Percentiles rank a stretch among this genome's conserved stretches.
Evolutionary conservation across 2,113 vertebrate species (phyloP).

Genomic region (Salvator merianae): DNA sequence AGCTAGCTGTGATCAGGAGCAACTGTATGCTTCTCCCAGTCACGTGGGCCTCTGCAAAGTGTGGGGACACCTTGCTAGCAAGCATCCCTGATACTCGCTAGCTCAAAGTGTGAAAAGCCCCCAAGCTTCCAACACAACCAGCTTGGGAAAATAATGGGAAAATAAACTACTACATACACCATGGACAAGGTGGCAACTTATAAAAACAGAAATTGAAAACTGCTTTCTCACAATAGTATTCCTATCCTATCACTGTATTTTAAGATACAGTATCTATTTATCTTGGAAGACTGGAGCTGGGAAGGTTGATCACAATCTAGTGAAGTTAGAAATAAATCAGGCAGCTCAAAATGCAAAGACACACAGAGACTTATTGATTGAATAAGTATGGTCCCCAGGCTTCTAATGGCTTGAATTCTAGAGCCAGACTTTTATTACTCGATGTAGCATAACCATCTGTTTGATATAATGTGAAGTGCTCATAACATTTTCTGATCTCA

Average conservation of each 20-base stretch:
- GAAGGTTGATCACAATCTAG: not conserved
- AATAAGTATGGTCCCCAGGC: not conserved
- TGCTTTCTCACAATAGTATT: not conserved
- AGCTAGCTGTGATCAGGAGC: too few species aligned
- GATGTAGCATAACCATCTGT: not conserved
- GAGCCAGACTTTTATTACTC: not conserved
- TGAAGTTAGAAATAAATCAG: not conserved
- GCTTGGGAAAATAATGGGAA: too few species aligned
- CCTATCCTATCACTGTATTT: not conserved
- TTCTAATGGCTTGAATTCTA: not conserved
- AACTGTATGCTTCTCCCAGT: too few species aligned
- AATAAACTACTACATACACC: too few species aligned
- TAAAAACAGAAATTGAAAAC: not conserved
- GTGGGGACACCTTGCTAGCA: too few species aligned
- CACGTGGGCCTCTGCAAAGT: too few species aligned
- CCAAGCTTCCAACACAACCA: too few species aligned
- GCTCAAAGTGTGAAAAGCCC: too few species aligned
- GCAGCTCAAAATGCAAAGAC: not conserved
- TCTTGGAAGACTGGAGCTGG: not conserved
- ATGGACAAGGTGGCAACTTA: not conserved
- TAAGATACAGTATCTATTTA: not conserved
- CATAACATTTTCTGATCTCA: constrained; percentile 37
- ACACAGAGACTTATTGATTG: not conserved
- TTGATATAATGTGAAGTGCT: constrained; percentile 20
- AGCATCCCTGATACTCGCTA: too few species aligned